Conservation (phyloP, 2,797 vertebrate genomes). For the Eulemur mongoz region DNA sequence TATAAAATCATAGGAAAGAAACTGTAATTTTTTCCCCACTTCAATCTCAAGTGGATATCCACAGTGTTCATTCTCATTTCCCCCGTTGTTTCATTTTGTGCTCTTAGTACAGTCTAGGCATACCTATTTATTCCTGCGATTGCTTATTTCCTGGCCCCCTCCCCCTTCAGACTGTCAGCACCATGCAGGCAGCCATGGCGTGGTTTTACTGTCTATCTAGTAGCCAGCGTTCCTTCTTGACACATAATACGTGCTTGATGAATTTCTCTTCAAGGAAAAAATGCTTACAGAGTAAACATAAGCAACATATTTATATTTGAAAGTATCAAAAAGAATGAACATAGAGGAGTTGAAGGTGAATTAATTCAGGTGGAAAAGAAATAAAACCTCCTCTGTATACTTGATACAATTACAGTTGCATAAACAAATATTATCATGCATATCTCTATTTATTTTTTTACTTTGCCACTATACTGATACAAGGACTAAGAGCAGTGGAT, state of each 20-base stretch:
- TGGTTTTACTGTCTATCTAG: neutral
- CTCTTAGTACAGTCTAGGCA: neutral
- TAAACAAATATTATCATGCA: neutral
- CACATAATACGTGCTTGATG: neutral
- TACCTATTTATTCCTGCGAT: neutral
- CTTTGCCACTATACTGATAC: neutral
- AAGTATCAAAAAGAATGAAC: neutral
- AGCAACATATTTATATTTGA: neutral
- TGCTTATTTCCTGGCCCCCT: neutral
- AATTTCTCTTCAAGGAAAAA: neutral
- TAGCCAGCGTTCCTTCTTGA: neutral
- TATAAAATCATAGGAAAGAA: neutral
- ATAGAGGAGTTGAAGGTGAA: neutral
- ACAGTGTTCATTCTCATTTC: neutral
- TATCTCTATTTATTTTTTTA: neutral
- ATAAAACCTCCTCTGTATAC: neutral
- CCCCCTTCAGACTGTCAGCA: neutral
- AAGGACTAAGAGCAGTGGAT: neutral
- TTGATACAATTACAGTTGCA: neutral
- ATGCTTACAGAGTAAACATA: neutral
- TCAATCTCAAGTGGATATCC: neutral
- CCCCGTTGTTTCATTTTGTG: neutral
- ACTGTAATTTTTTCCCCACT: neutral
- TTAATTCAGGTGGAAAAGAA: slow-evolving; percentile 42
- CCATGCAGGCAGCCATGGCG: accelerated